Base-by-base conservation (phyloP, 2,113 vertebrate genomes). In the Lanius ludovicianus region DNA sequence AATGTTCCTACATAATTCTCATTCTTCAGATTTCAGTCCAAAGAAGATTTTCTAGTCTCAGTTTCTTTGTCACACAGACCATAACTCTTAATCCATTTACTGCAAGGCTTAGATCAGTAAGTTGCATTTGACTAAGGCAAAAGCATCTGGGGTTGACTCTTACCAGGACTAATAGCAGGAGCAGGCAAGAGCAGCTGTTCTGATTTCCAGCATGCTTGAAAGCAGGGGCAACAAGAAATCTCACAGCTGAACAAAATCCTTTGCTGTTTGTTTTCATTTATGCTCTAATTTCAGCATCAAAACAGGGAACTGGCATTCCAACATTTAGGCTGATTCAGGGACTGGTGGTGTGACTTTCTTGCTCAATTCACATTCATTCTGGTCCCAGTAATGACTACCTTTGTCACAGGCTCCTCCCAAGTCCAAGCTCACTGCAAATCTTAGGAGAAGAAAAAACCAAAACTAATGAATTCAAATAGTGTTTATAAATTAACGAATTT, bases 1-100 rank as follows among this genome's bases (percentile, higher is more conserved):
- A 81, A 63, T 52, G 76, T 75, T 55, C 60, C 60, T 78, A 87
- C 52, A 67, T 84, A 95, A 95, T 84, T 90, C 76, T 93, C 53
- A 82, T 76, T 95, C 74, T 90, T 67, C 44, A 82, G 44, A 89
- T 64, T 93, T 76, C 65, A 56, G 70, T 69, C 57, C 70, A 90
- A 89, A 87, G 78, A 49, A 96, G 92, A 93, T 94, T 87, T 95
- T 91, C 62, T 37, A 76, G 65, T 89, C 57, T 89, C 50, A 33
- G 65, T 83, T 94, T 90, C 87, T 92, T 92, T 91, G 85, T 94
- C 85, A 41, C 65, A 89, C 22, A 76, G 67, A 87, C 82, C 84
- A 39, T 79, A 94, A 83, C 56, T 73, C 31, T 76, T 83, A 93
- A 97, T 91, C 87, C 85, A 79, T 35, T 94, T 90, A 91, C 46